These are phyloP conservation scores for Perizoma flavofasciatum DNA, from an alignment of 2,888 invertebrate genomes.

Conservation along the genomic window DNA sequence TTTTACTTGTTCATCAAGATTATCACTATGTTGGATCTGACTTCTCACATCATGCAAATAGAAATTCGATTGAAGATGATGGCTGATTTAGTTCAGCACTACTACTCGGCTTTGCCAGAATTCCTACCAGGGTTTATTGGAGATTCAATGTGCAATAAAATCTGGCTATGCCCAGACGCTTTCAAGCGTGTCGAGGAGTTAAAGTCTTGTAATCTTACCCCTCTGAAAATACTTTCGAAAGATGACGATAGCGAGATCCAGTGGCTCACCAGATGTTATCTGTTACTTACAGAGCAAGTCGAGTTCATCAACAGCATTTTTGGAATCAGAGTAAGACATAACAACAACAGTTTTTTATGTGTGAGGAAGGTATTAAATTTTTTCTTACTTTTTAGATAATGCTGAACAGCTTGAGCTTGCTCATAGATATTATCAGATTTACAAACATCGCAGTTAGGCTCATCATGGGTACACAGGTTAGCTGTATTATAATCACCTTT, in stretches of 20 bases:
- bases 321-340: slow-evolving; percentile 64
- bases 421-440: slow-evolving; percentile 66
- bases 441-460: slow-evolving; percentile 61
- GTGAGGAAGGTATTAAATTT: background rate
- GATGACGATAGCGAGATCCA: slow-evolving; percentile 45
- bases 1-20: slow-evolving; percentile 66
- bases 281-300: slow-evolving; percentile 64
- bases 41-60: slow-evolving; percentile 60
- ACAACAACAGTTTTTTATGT: background rate
- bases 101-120: slow-evolving; percentile 41
- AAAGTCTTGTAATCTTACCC: slow-evolving; percentile 7
- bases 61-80: slow-evolving; percentile 57
- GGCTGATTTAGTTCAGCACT: slow-evolving; percentile 50
- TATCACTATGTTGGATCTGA: slow-evolving; percentile 60
- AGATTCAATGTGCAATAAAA: slow-evolving; percentile 47
- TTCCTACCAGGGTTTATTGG: slow-evolving; percentile 33
- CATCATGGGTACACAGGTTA: slow-evolving; percentile 59
- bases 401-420: slow-evolving; percentile 61
- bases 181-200: slow-evolving; percentile 19
- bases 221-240: slow-evolving; percentile 25
- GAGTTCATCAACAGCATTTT: slow-evolving; percentile 65
- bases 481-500: slow-evolving; percentile 1
- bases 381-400: slow-evolving; percentile 58
- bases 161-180: slow-evolving; percentile 49
- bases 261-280: slow-evolving; percentile 59